Conservation (phyloP, 2,797 vertebrate species). For the Ctenosaura bakeri region DNA sequence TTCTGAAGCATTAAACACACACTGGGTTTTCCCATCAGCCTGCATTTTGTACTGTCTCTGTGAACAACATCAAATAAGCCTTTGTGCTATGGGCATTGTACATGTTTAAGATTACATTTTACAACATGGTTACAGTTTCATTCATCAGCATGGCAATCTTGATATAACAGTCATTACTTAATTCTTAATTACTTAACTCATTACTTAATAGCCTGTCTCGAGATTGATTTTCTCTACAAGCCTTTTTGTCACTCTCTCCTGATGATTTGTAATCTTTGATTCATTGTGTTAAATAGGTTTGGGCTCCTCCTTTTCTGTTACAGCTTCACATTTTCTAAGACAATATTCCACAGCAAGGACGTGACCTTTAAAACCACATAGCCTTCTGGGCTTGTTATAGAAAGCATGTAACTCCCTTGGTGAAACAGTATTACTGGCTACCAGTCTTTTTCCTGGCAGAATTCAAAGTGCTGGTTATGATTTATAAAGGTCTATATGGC, state of each 20-base stretch:
- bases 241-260: constrained; percentile 44
- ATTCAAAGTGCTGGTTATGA: too few species aligned
- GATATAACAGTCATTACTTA: constrained; percentile 37
- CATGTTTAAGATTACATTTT: constrained; percentile 14
- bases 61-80: background rate
- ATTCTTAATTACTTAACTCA: constrained; percentile 41
- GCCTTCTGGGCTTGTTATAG: too few species aligned
- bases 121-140: background rate
- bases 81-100: background rate
- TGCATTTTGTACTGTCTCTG: background rate
- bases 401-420: background rate
- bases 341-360: constrained; percentile 16
- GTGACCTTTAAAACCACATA: background rate
- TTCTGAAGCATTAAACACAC: constrained; percentile 11
- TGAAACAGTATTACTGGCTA: too few species aligned
- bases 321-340: constrained; percentile 22
- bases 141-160: constrained; percentile 32
- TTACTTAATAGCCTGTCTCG: constrained; percentile 41
- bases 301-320: constrained; percentile 41
- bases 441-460: too few species aligned
- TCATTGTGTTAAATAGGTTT: constrained; percentile 33
- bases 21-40: background rate
- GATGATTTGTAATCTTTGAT: constrained; percentile 49
- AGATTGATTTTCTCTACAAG: constrained; percentile 34
- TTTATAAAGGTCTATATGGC: too few species aligned